These are phyloP conservation scores for Chirona hameri DNA, from an alignment of 2,888 invertebrate genomes.

Conservation along the genomic window DNA sequence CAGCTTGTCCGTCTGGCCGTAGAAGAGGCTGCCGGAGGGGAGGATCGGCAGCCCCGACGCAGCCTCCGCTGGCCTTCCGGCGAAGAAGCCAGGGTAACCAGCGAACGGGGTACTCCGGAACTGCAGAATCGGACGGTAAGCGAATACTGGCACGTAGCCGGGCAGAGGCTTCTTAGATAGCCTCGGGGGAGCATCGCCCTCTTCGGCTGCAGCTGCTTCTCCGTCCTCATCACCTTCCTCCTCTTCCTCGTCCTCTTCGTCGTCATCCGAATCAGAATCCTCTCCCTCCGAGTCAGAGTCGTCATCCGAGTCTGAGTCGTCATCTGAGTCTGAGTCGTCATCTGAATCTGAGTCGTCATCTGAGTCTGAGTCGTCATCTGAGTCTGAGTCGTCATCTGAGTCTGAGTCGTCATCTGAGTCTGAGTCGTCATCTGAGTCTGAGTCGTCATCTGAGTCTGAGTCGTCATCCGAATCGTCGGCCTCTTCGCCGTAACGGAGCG, in stretches of 20 bases:
- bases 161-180: neutral
- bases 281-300: too few species aligned
- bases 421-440: neutral
- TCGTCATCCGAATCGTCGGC: neutral
- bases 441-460: neutral
- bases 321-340: too few species aligned
- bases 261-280: neutral
- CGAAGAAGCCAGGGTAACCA: too few species aligned
- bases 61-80: too few species aligned
- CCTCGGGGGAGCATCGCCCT: neutral
- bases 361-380: neutral
- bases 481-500: neutral
- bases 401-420: neutral
- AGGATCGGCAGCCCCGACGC: too few species aligned
- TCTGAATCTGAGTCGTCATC: neutral
- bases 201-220: neutral
- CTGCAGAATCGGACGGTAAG: neutral
- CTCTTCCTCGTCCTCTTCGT: neutral
- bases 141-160: conserved; percentile 1
- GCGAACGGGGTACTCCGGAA: too few species aligned
- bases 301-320: too few species aligned
- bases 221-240: neutral
- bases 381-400: neutral
- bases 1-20: too few species aligned
- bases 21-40: too few species aligned